Base-by-base conservation (phyloP, 2,888 invertebrate species). In the Philaethria dido region DNA sequence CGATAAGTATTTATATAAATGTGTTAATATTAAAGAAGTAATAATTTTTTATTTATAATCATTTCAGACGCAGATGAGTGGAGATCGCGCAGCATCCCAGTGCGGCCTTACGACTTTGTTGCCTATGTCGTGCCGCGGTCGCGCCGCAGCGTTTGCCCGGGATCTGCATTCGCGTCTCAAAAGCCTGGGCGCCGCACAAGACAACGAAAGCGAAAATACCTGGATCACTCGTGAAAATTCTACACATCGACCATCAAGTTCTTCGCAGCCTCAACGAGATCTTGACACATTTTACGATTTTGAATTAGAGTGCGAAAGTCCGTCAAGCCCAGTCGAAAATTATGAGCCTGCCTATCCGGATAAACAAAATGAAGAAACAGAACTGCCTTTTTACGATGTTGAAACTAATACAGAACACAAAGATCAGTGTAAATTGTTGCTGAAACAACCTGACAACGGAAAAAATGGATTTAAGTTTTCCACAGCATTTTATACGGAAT, bases 71-170 rank as follows among this genome's bases (percentile, higher is more conserved):
- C 92, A 92, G 91, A 93, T 91, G 92, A 93, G 84, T 85, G 89
- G 92, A 77, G 90, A 92, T 85, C 94, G 90, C 85, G 89, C 92
- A 80, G 89, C 87, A 70, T 82, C 90, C 77, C 94, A 94, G 93
- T 95, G 95, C 88, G 94, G 95, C 79, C 90, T 96, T 79, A 93
- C 94, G 79, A 94, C 95, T 75, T 90, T 95, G 75, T 89, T 96
- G 89, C 95, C 96, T 81, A 95, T 95, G 94, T 96, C 96, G 85
- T 97, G 96, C 84, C 94, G 96, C 69, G 95, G 95, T 68, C 94
- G 96, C 65, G 96, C 97, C 66, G 97, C 96, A 82, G 96, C 96
- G 68, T 97, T 97, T 86, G 97, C 97, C 73, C 93, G 95, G 69
- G 95, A 95, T 80, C 91, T 97, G 71, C 96, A 96, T 81, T 95